phyloP scores from a whole-genome alignment of 2,797 vertebrate genomes.

The Salmo trutta region DNA sequence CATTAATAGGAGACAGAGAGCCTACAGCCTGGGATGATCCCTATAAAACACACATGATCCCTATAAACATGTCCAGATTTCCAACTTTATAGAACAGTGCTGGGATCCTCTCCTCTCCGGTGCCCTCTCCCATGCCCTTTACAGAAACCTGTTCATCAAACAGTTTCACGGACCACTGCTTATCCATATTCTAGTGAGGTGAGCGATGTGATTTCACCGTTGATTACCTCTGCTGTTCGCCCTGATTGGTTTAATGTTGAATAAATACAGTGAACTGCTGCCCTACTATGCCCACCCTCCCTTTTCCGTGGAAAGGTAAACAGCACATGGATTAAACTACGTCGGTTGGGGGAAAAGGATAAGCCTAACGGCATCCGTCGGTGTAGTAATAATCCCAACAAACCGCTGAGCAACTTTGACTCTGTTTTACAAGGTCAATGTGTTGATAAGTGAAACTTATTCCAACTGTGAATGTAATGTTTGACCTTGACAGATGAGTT shows the following conservation, averaged over 20 bases:
- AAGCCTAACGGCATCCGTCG: slow-evolving; percentile 26
- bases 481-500: slow-evolving; percentile 37
- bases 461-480: slow-evolving; percentile 37
- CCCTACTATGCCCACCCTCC: slow-evolving; percentile 61
- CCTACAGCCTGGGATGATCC: neutral
- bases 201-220: slow-evolving; percentile 72
- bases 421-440: slow-evolving; percentile 55
- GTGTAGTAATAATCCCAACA: slow-evolving; percentile 60
- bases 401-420: slow-evolving; percentile 46
- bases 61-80: neutral
- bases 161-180: slow-evolving; percentile 72
- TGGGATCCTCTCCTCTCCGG: slow-evolving; percentile 12
- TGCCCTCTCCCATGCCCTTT: slow-evolving; percentile 60
- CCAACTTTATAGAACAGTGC: neutral
- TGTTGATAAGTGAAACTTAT: slow-evolving; percentile 56
- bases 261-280: slow-evolving; percentile 66
- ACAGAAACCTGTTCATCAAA: slow-evolving; percentile 64
- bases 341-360: slow-evolving; percentile 43
- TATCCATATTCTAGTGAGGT: slow-evolving; percentile 71
- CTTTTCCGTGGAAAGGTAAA: slow-evolving; percentile 61
- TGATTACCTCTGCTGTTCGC: slow-evolving; percentile 74
- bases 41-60: neutral
- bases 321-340: slow-evolving; percentile 64
- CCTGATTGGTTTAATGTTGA: slow-evolving; percentile 70
- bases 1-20: neutral